Percentiles rank a stretch among this genome's conserved stretches.
These are phyloP conservation scores for Lacerta viridis DNA, from an alignment of 2,797 vertebrate species.

Conservation along the genomic window DNA sequence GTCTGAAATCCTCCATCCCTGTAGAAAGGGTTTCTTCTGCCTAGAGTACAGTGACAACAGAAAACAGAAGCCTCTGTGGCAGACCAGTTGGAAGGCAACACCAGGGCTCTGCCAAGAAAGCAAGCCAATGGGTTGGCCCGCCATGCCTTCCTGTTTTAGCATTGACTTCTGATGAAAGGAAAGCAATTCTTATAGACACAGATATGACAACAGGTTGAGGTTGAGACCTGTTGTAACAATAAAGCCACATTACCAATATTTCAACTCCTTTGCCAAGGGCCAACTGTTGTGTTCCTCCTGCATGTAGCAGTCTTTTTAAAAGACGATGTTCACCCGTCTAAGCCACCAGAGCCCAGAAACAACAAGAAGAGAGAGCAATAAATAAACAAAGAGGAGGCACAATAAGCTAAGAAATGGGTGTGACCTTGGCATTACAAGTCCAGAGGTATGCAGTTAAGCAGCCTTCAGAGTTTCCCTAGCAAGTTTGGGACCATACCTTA, in stretches of 20 bases:
- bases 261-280: slow-evolving; percentile 74
- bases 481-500: not conserved
- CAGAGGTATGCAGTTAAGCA: not conserved
- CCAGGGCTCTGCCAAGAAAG: slow-evolving; percentile 91
- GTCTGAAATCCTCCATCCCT: no score
- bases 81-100: slow-evolving; percentile 88
- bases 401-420: not conserved
- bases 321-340: not conserved
- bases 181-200: slow-evolving; percentile 83
- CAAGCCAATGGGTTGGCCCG: slow-evolving; percentile 94
- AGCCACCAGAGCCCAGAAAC: not conserved
- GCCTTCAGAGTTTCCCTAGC: not conserved
- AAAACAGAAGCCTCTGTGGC: slow-evolving; percentile 67
- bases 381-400: not conserved
- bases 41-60: slow-evolving; percentile 48
- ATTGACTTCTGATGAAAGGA: slow-evolving; percentile 95
- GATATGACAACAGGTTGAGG: slow-evolving; percentile 80
- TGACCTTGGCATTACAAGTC: not conserved
- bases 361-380: not conserved
- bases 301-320: not conserved
- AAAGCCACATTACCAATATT: slow-evolving; percentile 81
- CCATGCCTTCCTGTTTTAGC: slow-evolving; percentile 91
- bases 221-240: slow-evolving; percentile 82
- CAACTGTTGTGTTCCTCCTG: slow-evolving; percentile 32
- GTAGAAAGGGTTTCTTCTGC: not conserved